Conservation (phyloP, 35 echinoderm and acorn worm species). For the Stichopus chloronotus region DNA sequence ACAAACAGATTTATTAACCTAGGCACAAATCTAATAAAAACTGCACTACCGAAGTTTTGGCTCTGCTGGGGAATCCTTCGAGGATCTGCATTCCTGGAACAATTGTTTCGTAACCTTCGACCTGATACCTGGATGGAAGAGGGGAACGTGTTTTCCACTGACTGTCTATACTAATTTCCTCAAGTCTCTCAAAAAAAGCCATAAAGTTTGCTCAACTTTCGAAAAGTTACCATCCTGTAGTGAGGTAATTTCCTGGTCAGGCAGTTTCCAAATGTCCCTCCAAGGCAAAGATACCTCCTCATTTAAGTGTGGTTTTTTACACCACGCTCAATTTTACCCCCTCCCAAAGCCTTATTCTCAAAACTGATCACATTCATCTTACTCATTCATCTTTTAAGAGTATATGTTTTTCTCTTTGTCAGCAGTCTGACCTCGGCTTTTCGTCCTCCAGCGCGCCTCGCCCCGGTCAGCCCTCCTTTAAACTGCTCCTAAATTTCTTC, state of each 20-base stretch:
- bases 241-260: slow-evolving; percentile 36
- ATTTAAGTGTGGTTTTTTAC: slow-evolving; percentile 22
- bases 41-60: background rate
- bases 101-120: background rate
- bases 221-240: slow-evolving; percentile 20
- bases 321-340: slow-evolving; percentile 13
- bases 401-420: background rate
- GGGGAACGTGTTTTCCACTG: slow-evolving; percentile 4
- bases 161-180: slow-evolving; percentile 31
- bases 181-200: background rate
- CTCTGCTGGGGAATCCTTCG: background rate
- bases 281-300: background rate
- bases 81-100: background rate
- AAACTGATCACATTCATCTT: background rate
- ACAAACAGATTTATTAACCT: background rate
- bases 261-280: background rate
- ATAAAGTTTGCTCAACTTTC: slow-evolving; percentile 22
- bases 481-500: background rate
- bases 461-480: background rate
- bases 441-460: no score
- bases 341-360: background rate
- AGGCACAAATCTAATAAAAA: slow-evolving; percentile 22
- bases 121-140: background rate
- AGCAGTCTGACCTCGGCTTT: background rate
- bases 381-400: background rate